Conservation (phyloP, 2,113 vertebrate genomes). For the Carassius gibelio region DNA sequence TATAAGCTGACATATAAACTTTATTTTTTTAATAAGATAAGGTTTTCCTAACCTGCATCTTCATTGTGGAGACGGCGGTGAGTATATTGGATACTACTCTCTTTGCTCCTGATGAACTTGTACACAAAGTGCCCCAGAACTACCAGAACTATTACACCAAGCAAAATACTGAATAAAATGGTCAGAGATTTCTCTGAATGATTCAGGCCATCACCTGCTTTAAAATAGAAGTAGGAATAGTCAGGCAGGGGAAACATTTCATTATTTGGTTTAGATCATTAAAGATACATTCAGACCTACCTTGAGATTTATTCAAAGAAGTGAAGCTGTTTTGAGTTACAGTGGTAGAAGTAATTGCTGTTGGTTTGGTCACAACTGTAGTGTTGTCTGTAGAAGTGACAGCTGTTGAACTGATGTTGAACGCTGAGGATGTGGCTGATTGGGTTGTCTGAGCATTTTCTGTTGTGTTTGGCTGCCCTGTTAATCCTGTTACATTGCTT, state of each 20-base stretch:
- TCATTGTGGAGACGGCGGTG: conserved; percentile 73
- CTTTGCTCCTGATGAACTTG: conserved; percentile 67
- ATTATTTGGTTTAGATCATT: background rate
- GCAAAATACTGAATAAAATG: conserved; percentile 69
- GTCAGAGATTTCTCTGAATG: conserved; percentile 71
- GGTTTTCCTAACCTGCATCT: conserved; percentile 66
- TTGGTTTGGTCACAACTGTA: background rate
- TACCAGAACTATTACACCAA: conserved; percentile 61
- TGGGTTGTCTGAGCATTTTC: background rate
- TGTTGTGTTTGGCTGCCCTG: conserved; percentile 32
- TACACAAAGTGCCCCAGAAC: conserved; percentile 60
- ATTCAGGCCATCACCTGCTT: conserved; percentile 57
- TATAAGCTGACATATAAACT: no score
- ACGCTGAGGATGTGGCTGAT: conserved; percentile 13
- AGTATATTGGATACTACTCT: conserved; percentile 68
- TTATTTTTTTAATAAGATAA: background rate
- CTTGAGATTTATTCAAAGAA: conserved; percentile 8
- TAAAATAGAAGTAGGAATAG: conserved; percentile 2
- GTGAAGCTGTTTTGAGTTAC: conserved; percentile 27
- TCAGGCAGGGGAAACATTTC: background rate
- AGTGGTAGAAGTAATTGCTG: background rate
- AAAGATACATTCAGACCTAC: background rate
- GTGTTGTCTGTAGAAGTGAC: background rate
- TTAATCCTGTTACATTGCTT: conserved; percentile 16
- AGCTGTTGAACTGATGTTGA: background rate